phyloP scores from a whole-genome alignment of 2,797 vertebrate species.

The Siniperca obscura region DNA sequence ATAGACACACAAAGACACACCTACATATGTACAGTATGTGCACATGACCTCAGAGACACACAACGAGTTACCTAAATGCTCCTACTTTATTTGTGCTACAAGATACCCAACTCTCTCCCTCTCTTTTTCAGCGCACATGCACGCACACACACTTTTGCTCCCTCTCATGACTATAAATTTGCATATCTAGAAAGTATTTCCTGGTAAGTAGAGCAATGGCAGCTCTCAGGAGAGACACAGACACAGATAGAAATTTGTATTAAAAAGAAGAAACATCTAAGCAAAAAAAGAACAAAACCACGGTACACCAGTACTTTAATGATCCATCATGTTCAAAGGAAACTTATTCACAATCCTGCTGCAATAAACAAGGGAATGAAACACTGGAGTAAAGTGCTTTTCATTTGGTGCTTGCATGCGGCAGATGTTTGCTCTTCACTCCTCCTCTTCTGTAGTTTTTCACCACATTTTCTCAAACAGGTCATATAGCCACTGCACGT shows the following conservation, averaged over 20 bases:
- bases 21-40: constrained; percentile 16
- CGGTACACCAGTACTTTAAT: constrained; percentile 85
- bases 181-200: constrained; percentile 87
- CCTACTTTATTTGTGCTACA: constrained; percentile 58
- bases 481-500: constrained; percentile 28
- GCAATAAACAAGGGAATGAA: constrained; percentile 82
- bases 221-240: constrained; percentile 82
- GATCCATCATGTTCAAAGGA: constrained; percentile 86
- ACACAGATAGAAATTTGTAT: constrained; percentile 81
- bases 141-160: constrained; percentile 31
- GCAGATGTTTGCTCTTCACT: constrained; percentile 74
- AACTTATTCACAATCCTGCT: constrained; percentile 77
- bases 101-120: constrained; percentile 42
- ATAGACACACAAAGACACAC: constrained; percentile 43
- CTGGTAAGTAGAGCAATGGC: constrained; percentile 86
- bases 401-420: constrained; percentile 62
- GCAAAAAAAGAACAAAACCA: constrained; percentile 85
- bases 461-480: constrained; percentile 47
- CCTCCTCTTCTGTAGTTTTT: constrained; percentile 34
- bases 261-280: constrained; percentile 83
- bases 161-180: constrained; percentile 76
- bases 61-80: constrained; percentile 47
- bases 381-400: constrained; percentile 75
- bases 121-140: constrained; percentile 28
- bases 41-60: constrained; percentile 30